Evolutionary conservation across 2,888 invertebrate species (phyloP), one percentile per base, ranked within the genome.

Genomic region (Julus scandinavius): DNA sequence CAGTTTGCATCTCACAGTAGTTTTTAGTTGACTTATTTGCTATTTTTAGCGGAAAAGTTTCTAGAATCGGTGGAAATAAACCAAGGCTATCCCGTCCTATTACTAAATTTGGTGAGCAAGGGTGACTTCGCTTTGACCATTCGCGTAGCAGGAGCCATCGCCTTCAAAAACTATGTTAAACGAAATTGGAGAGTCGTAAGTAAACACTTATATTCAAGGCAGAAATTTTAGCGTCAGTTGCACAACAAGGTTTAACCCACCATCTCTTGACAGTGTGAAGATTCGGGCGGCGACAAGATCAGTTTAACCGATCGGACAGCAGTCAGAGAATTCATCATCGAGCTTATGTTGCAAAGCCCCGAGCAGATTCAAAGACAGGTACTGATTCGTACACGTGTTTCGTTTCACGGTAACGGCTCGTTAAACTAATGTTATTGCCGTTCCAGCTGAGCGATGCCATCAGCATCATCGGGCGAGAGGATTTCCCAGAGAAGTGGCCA

Each of bases 401-500:
- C 0, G 11, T 1, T 72, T n/a, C 11, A 63, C 2, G 20, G 72
- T 29, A 29, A 9, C n/a, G 29, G 29, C 4, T 63, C 2, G 4
- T 29, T 11, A 72, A 29, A 84, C 3, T 85, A 15, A 41, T 4
- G 29, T 83, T 80, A 6, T 87, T 83, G 40, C 89, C n/a, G 88
- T 88, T 85, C 89, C 91, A 92, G 93, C 94, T 98, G 86, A 98
- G 98, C 91, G 98, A 98, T 93, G 98, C 98, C 0, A 96, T 99
- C 80, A 97, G 97, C 90, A 97, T 98, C 45, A 98, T 99, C 89
- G 99, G 99, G n/a, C 96, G 96, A 91, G 95, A 96, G 91, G 99
- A 99, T 93, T 99, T 99, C 92, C 99, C 99, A 0, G 95, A 96
- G 89, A 97, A 98, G 92, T 99, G 99, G 99, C 98, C 97, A 0